phyloP scores from a whole-genome alignment of 23 tunicate species.

The Botrylloides violaceus region DNA sequence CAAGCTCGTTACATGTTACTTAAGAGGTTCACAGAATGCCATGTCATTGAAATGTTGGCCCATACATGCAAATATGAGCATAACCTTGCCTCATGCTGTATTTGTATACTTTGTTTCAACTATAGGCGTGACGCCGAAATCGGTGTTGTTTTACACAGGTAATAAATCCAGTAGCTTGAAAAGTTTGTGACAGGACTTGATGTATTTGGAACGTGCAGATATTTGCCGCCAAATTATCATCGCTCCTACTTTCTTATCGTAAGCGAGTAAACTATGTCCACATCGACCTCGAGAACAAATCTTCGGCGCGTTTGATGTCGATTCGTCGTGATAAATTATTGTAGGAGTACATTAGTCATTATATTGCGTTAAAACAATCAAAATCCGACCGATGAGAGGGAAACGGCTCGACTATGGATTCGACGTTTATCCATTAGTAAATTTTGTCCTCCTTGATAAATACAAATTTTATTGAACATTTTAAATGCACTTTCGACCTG shows the following conservation, averaged over 20 bases:
- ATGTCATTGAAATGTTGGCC: no score
- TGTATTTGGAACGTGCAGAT: not conserved
- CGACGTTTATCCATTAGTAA: not conserved
- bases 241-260: slow-evolving; percentile 28
- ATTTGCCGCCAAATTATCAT: not conserved
- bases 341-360: not conserved
- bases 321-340: not conserved
- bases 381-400: not conserved
- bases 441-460: not conserved
- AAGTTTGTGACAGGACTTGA: no score
- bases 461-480: not conserved
- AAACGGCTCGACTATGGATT: not conserved
- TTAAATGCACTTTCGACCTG: not conserved
- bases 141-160: no score
- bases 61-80: no score
- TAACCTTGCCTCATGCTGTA: no score
- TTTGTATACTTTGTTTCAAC: no score
- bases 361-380: slow-evolving; percentile 1
- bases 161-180: no score
- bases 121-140: no score
- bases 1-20: no score
- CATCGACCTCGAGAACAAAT: not conserved
- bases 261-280: slow-evolving; percentile 3
- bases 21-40: no score
- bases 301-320: not conserved